Evolutionary conservation across 2,113 vertebrate genomes (phyloP).

Genomic region (Seriola rivoliana): DNA sequence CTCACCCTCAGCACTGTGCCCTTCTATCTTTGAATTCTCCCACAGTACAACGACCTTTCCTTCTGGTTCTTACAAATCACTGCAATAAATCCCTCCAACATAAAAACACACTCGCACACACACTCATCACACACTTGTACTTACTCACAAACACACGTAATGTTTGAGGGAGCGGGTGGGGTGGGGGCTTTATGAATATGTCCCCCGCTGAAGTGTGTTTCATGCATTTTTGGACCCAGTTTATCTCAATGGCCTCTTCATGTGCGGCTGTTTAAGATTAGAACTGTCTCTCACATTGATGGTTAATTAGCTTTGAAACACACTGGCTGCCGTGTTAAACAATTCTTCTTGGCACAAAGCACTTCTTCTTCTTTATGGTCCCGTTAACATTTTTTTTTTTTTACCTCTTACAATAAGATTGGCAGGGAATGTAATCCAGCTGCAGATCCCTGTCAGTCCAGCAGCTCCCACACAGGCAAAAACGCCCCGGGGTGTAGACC

Average conservation of each 20-base stretch:
- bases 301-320: constrained; percentile 40
- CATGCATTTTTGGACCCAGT: constrained; percentile 24
- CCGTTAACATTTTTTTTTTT: not conserved
- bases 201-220: constrained; percentile 40
- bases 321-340: constrained; percentile 11
- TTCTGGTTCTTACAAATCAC: constrained; percentile 63
- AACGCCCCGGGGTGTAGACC: constrained; percentile 10
- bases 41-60: constrained; percentile 69
- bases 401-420: constrained; percentile 21
- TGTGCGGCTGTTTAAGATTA: constrained; percentile 15
- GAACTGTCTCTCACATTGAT: constrained; percentile 12
- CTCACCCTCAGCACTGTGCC: constrained; percentile 50
- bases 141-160: constrained; percentile 24
- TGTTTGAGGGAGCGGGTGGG: not conserved
- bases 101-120: constrained; percentile 44
- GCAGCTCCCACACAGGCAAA: constrained; percentile 19
- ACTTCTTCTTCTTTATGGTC: not conserved
- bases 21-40: constrained; percentile 67
- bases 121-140: constrained; percentile 5
- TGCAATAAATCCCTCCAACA: constrained; percentile 59
- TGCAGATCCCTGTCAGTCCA: constrained; percentile 30
- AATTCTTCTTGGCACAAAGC: constrained; percentile 24
- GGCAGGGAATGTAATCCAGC: constrained; percentile 34
- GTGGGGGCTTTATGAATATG: constrained; percentile 32
- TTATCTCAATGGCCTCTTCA: constrained; percentile 24